Conservation (phyloP, 2,113 vertebrate species). For the Felis chaus region DNA sequence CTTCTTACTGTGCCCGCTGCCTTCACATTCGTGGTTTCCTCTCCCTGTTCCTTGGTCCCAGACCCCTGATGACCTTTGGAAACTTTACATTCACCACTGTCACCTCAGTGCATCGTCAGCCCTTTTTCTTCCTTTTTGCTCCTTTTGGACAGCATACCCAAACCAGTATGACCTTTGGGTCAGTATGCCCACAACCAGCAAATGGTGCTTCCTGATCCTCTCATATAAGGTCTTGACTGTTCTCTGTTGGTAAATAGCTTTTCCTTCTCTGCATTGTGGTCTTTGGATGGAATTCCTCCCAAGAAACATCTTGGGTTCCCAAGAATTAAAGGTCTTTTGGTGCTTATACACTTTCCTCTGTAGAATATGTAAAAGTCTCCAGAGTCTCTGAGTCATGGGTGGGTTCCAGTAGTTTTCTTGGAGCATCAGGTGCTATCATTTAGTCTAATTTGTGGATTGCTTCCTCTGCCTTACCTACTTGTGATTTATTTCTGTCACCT, state of each 20-base stretch:
- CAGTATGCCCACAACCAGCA: neutral
- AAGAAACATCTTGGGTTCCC: neutral
- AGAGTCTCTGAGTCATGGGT: neutral
- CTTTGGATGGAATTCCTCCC: neutral
- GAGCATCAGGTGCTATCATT: neutral
- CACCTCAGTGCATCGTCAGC: rapidly evolving
- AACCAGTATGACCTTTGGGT: no score
- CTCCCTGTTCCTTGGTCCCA: neutral
- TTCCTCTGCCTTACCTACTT: neutral
- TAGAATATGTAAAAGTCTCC: neutral
- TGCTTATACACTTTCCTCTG: neutral
- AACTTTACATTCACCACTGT: neutral
- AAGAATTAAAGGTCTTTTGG: neutral
- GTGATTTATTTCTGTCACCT: neutral
- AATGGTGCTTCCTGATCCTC: neutral
- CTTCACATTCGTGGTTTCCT: neutral
- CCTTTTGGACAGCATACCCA: no score
- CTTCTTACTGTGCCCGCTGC: neutral
- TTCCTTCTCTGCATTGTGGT: neutral
- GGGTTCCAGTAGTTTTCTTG: neutral
- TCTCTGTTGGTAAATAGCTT: neutral
- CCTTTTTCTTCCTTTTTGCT: neutral
- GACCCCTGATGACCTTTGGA: neutral
- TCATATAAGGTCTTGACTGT: neutral
- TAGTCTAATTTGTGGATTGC: neutral